Conservation (phyloP, 2,797 vertebrate species). For the Bradypus variegatus region DNA sequence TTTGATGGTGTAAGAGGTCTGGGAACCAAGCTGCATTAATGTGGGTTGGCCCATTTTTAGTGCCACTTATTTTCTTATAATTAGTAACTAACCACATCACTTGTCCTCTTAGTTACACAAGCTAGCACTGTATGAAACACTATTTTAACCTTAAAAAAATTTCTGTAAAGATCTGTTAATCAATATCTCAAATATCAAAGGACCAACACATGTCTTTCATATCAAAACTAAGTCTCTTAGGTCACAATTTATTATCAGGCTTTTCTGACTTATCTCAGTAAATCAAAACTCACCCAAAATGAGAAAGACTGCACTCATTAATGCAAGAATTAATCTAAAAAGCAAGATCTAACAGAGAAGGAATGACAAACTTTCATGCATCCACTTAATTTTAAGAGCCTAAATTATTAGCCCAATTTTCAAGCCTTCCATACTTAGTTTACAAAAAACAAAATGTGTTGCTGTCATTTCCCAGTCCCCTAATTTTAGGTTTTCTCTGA, state of each 20-base stretch:
- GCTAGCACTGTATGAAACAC: not conserved
- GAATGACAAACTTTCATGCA: not conserved
- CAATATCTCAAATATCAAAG: not conserved
- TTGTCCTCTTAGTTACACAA: not conserved
- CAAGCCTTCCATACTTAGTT: not conserved
- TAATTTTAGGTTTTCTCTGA: too few species aligned
- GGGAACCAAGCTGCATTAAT: accelerated
- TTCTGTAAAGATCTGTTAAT: not conserved
- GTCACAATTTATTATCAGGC: not conserved
- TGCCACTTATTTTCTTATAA: not conserved
- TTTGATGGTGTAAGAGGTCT: not conserved
- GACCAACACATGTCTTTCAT: not conserved
- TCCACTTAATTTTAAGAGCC: not conserved
- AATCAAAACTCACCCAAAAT: not conserved
- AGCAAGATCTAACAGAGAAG: not conserved
- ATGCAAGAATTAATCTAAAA: not conserved
- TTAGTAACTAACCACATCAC: not conserved
- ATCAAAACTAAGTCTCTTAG: not conserved
- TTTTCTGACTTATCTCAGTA: not conserved
- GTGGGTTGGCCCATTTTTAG: not conserved
- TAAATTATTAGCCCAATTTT: not conserved
- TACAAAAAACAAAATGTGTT: not conserved
- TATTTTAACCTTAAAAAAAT: not conserved
- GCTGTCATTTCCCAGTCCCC: not conserved
- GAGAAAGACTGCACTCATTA: not conserved